Conservation (phyloP, 2,888 invertebrate genomes). For the Tachina grossa region DNA sequence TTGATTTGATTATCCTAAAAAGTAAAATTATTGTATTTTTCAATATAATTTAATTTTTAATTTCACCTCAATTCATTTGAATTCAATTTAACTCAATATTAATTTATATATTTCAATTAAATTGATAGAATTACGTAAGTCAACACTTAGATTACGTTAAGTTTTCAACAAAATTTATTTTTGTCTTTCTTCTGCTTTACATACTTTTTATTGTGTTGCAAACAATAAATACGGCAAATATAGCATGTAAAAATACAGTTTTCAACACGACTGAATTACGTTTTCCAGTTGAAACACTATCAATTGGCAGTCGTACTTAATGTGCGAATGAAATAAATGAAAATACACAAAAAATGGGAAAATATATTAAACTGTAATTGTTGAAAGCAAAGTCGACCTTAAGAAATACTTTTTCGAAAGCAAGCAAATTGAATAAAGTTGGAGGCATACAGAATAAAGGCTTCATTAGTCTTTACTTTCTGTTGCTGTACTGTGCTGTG, state of each 20-base stretch:
- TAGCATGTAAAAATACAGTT: slow-evolving; percentile 62
- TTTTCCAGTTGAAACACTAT: slow-evolving; percentile 69
- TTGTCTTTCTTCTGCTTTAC: not conserved
- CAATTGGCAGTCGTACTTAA: slow-evolving; percentile 63
- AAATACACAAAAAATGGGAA: not conserved
- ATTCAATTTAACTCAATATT: slow-evolving; percentile 16
- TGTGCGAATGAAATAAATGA: slow-evolving; percentile 49
- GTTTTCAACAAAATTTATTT: slow-evolving; percentile 45
- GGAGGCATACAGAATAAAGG: too few relatives aligned
- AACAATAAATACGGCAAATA: slow-evolving; percentile 49
- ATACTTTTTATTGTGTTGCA: slow-evolving; percentile 24
- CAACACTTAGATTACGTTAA: slow-evolving; percentile 51
- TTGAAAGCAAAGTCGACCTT: slow-evolving; percentile 13
- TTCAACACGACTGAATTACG: slow-evolving; percentile 70
- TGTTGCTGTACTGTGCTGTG: too few relatives aligned
- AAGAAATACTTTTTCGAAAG: not conserved
- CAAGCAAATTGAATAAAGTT: too few relatives aligned
- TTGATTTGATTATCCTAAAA: too few relatives aligned
- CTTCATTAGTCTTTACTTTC: too few relatives aligned
- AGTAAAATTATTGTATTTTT: not conserved
- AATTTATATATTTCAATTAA: slow-evolving; percentile 63
- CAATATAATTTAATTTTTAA: slow-evolving; percentile 26
- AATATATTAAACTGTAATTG: slow-evolving; percentile 2
- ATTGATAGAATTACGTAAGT: slow-evolving; percentile 50
- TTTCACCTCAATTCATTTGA: slow-evolving; percentile 39